phyloP scores from a whole-genome alignment of 2,888 invertebrate species.

The Latrodectus elegans region DNA sequence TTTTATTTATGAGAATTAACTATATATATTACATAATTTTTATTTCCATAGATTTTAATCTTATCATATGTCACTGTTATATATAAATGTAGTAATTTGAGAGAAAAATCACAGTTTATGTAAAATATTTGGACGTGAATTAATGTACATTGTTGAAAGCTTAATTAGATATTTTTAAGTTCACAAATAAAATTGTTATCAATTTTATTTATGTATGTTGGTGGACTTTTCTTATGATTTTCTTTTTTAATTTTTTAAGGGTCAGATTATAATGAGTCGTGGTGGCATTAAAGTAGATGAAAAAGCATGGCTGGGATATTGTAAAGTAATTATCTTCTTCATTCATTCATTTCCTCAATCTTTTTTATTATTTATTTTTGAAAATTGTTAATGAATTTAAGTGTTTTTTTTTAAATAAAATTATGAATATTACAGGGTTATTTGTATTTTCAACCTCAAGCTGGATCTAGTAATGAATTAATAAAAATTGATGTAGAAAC shows the following conservation, averaged over 20 bases:
- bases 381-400: neutral
- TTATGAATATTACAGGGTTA: slow-evolving; percentile 79
- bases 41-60: no score
- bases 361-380: neutral
- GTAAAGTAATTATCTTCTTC: slow-evolving; percentile 80
- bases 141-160: no score
- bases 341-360: neutral
- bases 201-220: no score
- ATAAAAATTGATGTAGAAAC: slow-evolving; percentile 79
- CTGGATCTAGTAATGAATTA: slow-evolving; percentile 78
- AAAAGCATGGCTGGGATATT: slow-evolving; percentile 89
- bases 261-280: slow-evolving; percentile 68
- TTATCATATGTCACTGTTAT: no score
- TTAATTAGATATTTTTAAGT: no score
- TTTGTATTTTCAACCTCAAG: slow-evolving; percentile 84
- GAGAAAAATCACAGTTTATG: no score
- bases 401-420: neutral
- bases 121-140: no score
- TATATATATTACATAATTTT: no score
- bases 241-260: slow-evolving; percentile 36
- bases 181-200: no score
- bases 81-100: no score
- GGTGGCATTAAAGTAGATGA: slow-evolving; percentile 78
- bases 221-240: no score
- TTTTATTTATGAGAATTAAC: no score